phyloP scores from a whole-genome alignment of 2,797 vertebrate species.

The Amazona finschi region DNA sequence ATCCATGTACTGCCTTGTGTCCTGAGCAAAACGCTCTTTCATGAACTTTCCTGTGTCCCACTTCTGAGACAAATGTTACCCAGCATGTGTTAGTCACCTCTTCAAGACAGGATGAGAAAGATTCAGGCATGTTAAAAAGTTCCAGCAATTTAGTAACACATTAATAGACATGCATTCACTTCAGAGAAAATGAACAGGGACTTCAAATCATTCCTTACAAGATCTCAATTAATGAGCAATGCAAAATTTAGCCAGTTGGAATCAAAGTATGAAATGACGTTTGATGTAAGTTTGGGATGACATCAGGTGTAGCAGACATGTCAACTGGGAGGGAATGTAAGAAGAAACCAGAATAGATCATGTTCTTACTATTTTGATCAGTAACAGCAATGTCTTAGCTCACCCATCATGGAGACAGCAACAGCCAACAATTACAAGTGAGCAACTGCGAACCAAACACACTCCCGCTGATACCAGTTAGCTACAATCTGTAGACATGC shows the following conservation, averaged over 20 bases:
- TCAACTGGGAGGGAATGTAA: background rate
- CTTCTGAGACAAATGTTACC: background rate
- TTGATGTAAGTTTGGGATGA: background rate
- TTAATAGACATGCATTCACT: background rate
- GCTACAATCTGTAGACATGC: background rate
- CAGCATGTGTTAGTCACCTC: background rate
- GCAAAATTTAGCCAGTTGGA: background rate
- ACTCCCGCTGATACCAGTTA: background rate
- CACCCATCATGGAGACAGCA: rapidly evolving
- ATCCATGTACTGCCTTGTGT: background rate
- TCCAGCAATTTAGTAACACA: background rate
- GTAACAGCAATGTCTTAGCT: background rate
- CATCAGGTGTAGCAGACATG: background rate
- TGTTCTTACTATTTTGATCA: background rate
- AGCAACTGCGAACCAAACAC: background rate
- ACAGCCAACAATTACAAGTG: background rate
- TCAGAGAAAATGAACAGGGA: background rate
- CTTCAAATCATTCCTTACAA: background rate
- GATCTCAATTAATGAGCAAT: background rate
- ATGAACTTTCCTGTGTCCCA: background rate
- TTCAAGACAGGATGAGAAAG: background rate
- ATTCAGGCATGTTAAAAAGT: background rate
- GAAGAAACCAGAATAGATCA: background rate
- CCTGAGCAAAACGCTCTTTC: background rate
- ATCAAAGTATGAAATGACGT: background rate